Evolutionary conservation across 2,888 invertebrate species (phyloP), one percentile per base, ranked within the genome.

Genomic region (Heliconius sara): DNA sequence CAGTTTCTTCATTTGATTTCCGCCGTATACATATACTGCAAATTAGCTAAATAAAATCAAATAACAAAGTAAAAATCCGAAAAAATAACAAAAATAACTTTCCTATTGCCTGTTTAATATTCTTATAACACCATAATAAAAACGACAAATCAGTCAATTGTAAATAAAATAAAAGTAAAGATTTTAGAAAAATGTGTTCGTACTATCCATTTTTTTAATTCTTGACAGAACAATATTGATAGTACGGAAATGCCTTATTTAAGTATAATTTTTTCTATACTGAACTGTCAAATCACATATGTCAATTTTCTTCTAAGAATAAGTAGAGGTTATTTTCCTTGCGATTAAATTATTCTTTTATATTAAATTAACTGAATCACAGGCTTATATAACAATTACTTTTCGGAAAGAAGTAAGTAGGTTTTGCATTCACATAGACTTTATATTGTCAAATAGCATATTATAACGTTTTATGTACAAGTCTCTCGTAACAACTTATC

Each of bases 351-450:
- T 73, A 60, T 73, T 57, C 72, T 57, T 10, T 73, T 22, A 57
- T 57, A 60, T 73, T 57, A n/a, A 73, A 73, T 73, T 73, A 73
- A 57, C 57, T 73, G 22, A 60, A 34, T 22, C n/a, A 34, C n/a
- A 73, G 25, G 13, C 34, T 57, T 60, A 34, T 6, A 73, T 73
- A 73, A 73, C 30, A 57, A 52, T 34, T n/a, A 16, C 0, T 34
- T 57, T 73, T 34, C 34, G 3, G 34, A 57, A 73, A 73, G 16
- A 57, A 73, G 72, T 73, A 57, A 73, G 72, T 73, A n/a, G n/a
- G 3, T 16, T 60, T 57, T 60, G 22, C n/a, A 57, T 60, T 30
- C 13, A 73, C 16, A n/a, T 60, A 34, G 52, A 27, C 57, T 52
- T 30, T 57, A 30, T 13, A 60, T 34, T 6, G 34, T 73, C 60